Conservation (phyloP, 2,113 vertebrate species). For the Odontophorus gujanensis region DNA sequence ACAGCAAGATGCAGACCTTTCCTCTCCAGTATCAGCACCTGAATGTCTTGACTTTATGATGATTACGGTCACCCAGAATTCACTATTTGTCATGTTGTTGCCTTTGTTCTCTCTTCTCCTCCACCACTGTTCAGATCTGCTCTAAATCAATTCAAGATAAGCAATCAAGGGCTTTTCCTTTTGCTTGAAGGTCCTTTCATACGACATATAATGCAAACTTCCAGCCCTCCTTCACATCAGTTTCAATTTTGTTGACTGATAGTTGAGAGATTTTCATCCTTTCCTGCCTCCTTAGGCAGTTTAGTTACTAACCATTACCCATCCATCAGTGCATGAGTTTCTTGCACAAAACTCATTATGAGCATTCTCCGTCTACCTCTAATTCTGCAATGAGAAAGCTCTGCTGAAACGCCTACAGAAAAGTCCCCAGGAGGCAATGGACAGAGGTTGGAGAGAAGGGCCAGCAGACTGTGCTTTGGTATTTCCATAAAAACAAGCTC, state of each 20-base stretch:
- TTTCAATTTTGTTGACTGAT: not conserved
- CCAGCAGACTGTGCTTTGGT: not conserved
- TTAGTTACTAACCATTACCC: not conserved
- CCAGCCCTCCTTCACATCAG: not conserved
- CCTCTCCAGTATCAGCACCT: too few relatives aligned
- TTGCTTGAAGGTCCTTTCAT: not conserved
- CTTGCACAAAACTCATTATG: not conserved
- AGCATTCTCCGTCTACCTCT: not conserved
- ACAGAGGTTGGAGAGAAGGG: not conserved
- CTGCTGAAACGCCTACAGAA: not conserved
- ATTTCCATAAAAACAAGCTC: not conserved
- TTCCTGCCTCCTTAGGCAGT: not conserved
- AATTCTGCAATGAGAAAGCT: not conserved
- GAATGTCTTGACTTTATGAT: not conserved
- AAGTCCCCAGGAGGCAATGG: not conserved
- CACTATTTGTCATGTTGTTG: not conserved
- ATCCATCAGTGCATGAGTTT: not conserved
- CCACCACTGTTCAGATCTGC: not conserved
- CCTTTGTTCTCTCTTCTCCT: not conserved
- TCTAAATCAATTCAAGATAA: not conserved
- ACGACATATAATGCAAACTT: not conserved
- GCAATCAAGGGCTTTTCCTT: not conserved
- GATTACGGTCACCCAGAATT: not conserved
- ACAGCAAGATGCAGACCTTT: not conserved
- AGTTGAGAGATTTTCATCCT: not conserved